Evolutionary conservation across 64 coral and sea anemone species (phyloP), one percentile per base, ranked within the genome.

Genomic region (Porites australiensis): DNA sequence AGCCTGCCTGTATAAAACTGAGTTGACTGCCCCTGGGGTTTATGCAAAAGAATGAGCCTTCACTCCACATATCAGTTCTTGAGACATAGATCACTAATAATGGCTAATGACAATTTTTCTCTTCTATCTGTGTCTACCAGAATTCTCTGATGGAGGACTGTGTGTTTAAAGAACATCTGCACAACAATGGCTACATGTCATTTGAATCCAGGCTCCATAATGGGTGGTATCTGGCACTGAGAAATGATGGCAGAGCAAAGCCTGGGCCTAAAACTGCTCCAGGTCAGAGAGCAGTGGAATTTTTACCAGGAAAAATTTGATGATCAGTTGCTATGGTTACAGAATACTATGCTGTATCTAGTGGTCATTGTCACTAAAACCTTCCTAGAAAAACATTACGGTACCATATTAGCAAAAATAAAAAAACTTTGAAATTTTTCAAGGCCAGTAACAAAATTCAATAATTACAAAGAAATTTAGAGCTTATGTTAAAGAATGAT

Each of bases 141-240:
- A 72, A 43, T 27, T 91, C 78, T 7, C 50, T 91, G 45, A 13
- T 70, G 12, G 61, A 82, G 16, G 77, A 70, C 21, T 91, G 89
- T 73, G 52, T 91, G 14, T 91, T 91, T 16, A 91, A 91, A 74
- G 89, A 91, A 62, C 65, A 58, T 5, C 58, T 63, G 9, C 18
- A 60, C 16, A 23, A 0, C 3, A 82, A 67, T 91, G 89, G 77
- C 3, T 91, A 91, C 75, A 91, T 69, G 8, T 82, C 89, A 44
- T 91, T 82, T 57, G 89, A 91, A 70, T 91, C 89, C 21, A 91
- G 51, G 70, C 77, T 64, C 7, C 65, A 91, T 47, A 8, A 21
- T 2, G 89, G 77, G 6, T 91, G 89, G 89, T 91, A 58, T n/a
- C 77, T 91, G 18, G 89, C 64, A 16, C 57, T 91, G 65, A 91